Base-by-base conservation (phyloP, 2,797 vertebrate species). In the Diceros bicornis region DNA sequence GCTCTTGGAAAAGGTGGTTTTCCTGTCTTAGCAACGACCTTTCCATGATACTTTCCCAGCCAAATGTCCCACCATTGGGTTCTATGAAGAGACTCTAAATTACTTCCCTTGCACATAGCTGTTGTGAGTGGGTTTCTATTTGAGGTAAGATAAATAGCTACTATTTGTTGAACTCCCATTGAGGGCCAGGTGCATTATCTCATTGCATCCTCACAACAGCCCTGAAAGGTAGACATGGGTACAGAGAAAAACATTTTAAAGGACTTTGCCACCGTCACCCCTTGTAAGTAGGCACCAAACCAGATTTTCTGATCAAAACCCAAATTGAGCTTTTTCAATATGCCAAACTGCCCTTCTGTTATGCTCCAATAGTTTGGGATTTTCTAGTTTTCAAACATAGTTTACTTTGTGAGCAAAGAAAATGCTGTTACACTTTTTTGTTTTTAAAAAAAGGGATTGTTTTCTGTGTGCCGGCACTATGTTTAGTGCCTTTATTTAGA, bases 311-410 rank as follows among this genome's bases (percentile, higher is more conserved):
- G 69, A 47, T 52, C 20, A 32, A 93, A 89, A 71, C 37, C n/a
- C 29, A 92, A 75, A 55, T 0, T 50, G 41, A 66, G 32, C 11
- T 57, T 87, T 47, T 18, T 7, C 13, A 16, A 2, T 68, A 69
- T 1, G n/a, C 79, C 10, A 69, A 17, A n/a, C 7, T 55, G 50
- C 37, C 66, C 89, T 83, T 88, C 55, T 59, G 18, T 52, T 81
- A 16, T n/a, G 59, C 21, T 69, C 37, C 21, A 64, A 88, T 52
- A 20, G 14, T 62, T 85, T 44, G n/a, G 7, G 18, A 47, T n/a
- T 92, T 96, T 96, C 66, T 69, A 25, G 16, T 84, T 95, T 94
- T 91, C 71, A 62, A 90, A 69, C 10, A 21, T 69, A 32, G 27
- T 68, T 87, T 64, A 77, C 6, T 69, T 66, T 96, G 79, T 72